Base-by-base conservation (phyloP, 2,797 vertebrate genomes). In the Epinephelus awoara region DNA sequence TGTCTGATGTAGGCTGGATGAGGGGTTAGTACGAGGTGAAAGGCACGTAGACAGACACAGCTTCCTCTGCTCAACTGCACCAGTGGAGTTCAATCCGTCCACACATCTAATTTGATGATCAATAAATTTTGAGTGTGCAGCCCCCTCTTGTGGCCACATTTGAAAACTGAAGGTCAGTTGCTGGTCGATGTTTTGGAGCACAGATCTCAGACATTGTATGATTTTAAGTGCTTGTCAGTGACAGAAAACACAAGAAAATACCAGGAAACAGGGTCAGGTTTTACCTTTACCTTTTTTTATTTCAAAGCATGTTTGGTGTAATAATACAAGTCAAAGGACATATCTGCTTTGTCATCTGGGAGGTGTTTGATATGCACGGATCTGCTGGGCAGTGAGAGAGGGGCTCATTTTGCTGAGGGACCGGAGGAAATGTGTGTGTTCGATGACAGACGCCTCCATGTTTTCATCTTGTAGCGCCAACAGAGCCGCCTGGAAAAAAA, bases 391-490 rank as follows among this genome's bases (percentile, higher is more conserved):
- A 5, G 75, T 96, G 76, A 99, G 90, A 6, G 98, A 99, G 2
- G 98, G 96, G 27, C 92, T 96, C 83, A 96, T 91, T 85, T 77
- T 94, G 84, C 83, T 85, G 34, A 98, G 85, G 0, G 95, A 94
- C 57, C 80, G 93, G 29, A 96, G 65, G 80, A 99, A 99, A 87
- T 97, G 94, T 13, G 89, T 79, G 0, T 96, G 95, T 83, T 91
- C 95, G 81, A 99, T 95, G 0, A 72, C 9, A 2, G 95, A 94
- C 9, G 96, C 95, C 72, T 96, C 91, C 63, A 98, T 95, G 77
- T 96, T 95, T 19, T 96, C 94, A 55, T 97, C 96, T 67, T 97
- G 95, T n/a, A 99, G 88, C 0, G 96, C 95, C 93, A 96, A 75
- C 58, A 99, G 94, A 87, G 97, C 97, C 65, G 98, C 97, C 98